Conservation (phyloP, 1,140 invertebrate genomes). For the Bombus confusus region DNA sequence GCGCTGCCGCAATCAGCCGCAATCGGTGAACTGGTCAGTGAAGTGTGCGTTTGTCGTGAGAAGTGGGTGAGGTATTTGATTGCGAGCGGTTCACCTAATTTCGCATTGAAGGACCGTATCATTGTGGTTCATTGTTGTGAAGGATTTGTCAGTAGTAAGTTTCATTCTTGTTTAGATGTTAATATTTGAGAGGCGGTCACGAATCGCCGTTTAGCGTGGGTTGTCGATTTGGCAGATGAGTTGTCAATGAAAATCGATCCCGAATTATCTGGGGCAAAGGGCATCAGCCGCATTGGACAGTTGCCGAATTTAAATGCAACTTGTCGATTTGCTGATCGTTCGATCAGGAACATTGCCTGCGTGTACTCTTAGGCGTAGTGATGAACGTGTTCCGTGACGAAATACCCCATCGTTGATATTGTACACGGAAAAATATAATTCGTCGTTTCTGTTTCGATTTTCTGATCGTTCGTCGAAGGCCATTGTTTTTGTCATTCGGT, state of each 20-base stretch:
- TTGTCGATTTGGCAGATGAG: slow-evolving; percentile 72
- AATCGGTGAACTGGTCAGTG: slow-evolving; percentile 67
- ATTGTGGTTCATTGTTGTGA: too few relatives aligned
- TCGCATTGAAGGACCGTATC: background rate
- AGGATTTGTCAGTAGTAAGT: slow-evolving; percentile 29
- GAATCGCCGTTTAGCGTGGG: slow-evolving; percentile 37
- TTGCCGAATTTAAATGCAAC: slow-evolving; percentile 73
- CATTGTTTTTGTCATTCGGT: background rate
- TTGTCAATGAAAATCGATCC: slow-evolving; percentile 80
- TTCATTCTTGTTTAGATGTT: background rate
- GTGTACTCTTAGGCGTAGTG: background rate
- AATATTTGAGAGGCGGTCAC: background rate
- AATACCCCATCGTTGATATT: slow-evolving; percentile 27
- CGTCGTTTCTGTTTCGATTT: background rate
- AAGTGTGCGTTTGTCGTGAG: slow-evolving; percentile 60
- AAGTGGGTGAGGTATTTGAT: slow-evolving; percentile 46
- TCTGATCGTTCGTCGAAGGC: background rate
- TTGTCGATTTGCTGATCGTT: slow-evolving; percentile 62
- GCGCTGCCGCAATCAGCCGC: slow-evolving; percentile 73
- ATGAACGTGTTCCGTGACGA: slow-evolving; percentile 23
- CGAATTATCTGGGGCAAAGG: slow-evolving; percentile 76
- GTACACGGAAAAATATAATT: background rate
- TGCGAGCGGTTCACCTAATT: slow-evolving; percentile 40
- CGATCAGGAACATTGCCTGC: slow-evolving; percentile 52
- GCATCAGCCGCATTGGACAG: slow-evolving; percentile 77